Percentiles rank a stretch among this genome's conserved stretches.
phyloP scores from a whole-genome alignment of 2,113 vertebrate genomes.

The western clawed frog (Xenopus tropicalis) region DNA sequence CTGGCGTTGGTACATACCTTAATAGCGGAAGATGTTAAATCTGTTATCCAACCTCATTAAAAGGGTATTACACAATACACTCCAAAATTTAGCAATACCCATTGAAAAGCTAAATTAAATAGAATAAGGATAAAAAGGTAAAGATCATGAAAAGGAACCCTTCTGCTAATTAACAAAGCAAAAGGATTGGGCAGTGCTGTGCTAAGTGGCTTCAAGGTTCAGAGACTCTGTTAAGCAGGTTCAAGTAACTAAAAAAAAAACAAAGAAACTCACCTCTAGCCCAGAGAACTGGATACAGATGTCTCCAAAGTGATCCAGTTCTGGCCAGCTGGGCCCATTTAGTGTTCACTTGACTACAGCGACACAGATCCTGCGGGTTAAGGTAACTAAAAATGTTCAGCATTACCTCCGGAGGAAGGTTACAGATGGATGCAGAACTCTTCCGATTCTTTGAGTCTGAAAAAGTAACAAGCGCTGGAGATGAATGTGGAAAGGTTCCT shows the following conservation, averaged over 20 bases:
- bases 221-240: not conserved
- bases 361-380: constrained; percentile 84
- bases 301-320: constrained; percentile 90
- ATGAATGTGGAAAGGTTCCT: not conserved
- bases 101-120: not conserved
- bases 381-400: constrained; percentile 87
- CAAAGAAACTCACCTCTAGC: constrained; percentile 75
- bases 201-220: not conserved
- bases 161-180: not conserved
- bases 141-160: not conserved
- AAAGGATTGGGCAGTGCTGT: not conserved
- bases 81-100: constrained; percentile 7
- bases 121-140: constrained; percentile 5
- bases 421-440: constrained; percentile 68
- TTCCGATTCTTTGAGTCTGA: constrained; percentile 65
- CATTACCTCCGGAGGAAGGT: constrained; percentile 89
- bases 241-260: not conserved
- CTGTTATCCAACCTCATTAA: not conserved
- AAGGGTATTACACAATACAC: constrained; percentile 4
- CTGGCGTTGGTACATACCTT: constrained; percentile 13
- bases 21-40: not conserved
- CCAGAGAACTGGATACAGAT: constrained; percentile 94
- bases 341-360: constrained; percentile 86
- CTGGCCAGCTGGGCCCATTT: constrained; percentile 83
- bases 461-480: constrained; percentile 37